These are phyloP conservation scores for Hoplostethus atlanticus DNA, from an alignment of 2,797 vertebrate species.

Conservation along the genomic window DNA sequence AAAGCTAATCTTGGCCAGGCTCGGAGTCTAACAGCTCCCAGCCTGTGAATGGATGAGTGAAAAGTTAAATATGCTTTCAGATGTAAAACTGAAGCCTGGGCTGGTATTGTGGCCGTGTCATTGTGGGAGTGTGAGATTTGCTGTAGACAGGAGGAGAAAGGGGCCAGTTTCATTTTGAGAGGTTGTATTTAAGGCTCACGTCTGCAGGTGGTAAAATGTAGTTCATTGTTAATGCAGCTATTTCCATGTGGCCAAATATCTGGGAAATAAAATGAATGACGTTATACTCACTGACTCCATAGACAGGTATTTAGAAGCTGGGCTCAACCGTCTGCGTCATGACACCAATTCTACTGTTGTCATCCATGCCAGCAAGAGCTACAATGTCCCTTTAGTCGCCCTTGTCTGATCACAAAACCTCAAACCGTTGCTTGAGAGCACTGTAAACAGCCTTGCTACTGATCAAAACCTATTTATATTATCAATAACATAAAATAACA, in stretches of 20 bases:
- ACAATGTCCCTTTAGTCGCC: slow-evolving; percentile 4
- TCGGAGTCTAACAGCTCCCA: slow-evolving; percentile 80
- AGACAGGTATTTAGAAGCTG: slow-evolving; percentile 12
- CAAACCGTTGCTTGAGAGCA: slow-evolving; percentile 2
- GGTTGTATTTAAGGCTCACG: slow-evolving; percentile 62
- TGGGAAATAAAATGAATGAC: slow-evolving; percentile 28
- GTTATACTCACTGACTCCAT: slow-evolving; percentile 1
- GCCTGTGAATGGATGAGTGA: slow-evolving; percentile 82
- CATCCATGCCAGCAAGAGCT: neutral
- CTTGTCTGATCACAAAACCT: neutral
- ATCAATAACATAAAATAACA: neutral
- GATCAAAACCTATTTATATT: neutral
- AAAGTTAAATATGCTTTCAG: slow-evolving; percentile 89
- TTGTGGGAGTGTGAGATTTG: slow-evolving; percentile 73
- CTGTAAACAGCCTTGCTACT: neutral
- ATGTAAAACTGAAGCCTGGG: slow-evolving; percentile 82
- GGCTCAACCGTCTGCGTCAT: slow-evolving; percentile 4
- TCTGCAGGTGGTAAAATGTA: slow-evolving; percentile 50
- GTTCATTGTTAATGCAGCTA: neutral
- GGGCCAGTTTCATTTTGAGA: slow-evolving; percentile 68
- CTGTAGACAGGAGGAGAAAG: slow-evolving; percentile 75
- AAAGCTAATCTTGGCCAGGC: slow-evolving; percentile 87
- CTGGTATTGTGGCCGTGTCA: slow-evolving; percentile 77
- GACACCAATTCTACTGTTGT: neutral
- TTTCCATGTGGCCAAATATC: slow-evolving; percentile 36